Base-by-base conservation (phyloP, 2,113 vertebrate species). In the Caloenas nicobarica region DNA sequence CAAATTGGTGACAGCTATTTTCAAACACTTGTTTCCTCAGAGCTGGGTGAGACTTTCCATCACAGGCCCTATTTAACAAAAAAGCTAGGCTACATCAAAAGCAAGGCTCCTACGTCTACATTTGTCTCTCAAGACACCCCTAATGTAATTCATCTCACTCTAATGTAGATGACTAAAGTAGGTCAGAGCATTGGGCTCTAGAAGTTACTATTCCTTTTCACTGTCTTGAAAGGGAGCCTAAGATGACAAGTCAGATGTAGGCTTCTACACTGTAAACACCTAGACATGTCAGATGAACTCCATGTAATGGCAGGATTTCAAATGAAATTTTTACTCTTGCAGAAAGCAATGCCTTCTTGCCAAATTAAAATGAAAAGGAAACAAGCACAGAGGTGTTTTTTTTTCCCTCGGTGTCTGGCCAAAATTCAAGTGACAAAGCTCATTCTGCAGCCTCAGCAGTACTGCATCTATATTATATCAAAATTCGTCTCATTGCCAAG, bases 51-150 rank as follows among this genome's bases (percentile, higher is more conserved):
- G 64, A 84, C 56, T 88, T 97, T 92, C 80, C 86, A 64, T 86
- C 56, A 23, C 23, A 83, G 56, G 38, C 36, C n/a, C 29, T 88
- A 58, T 81, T 90, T 74, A 81, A 54, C 46, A 50, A 93, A 96
- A 94, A 93, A 88, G 28, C 31, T 56, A 81, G 26, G 28, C 64
- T 92, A 29, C 72, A 84, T 93, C 92, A 92, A 92, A 97, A 94
- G 80, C 51, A 31, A 83, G 28, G 16, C 36, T 91, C 16, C 44
- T 65, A 25, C 86, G 44, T 88, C 66, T 86, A 31, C 23, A 31
- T 93, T 72, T 91, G 73, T 77, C 74, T 40, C 50, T 76, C 31
- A 57, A 72, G 71, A 69, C 62, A 77, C 23, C 60, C 22, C 31
- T 86, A 88, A 81, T 38, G 16, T 56, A 81, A 81, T 53, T 44